Evolutionary conservation across 2,888 invertebrate species (phyloP).

Genomic region (Andrena flavipes): DNA sequence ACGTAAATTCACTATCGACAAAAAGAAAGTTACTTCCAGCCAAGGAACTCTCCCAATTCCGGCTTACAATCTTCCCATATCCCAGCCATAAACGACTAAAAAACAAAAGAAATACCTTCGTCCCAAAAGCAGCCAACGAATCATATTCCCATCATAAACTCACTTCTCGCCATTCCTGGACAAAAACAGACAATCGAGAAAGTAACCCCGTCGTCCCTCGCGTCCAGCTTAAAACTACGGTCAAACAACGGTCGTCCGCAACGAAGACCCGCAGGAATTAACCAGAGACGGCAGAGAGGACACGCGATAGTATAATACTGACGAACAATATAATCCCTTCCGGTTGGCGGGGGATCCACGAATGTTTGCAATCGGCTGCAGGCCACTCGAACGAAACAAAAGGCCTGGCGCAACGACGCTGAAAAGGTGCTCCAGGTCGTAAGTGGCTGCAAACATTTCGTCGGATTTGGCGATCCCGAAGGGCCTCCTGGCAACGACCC

Average conservation of each 20-base stretch:
- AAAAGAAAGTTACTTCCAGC: no score
- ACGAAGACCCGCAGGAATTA: conserved; percentile 24
- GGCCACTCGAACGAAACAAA: conserved; percentile 49
- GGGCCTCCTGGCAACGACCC: conserved; percentile 50
- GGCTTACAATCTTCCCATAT: no score
- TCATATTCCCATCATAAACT: neutral
- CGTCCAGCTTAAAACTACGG: neutral
- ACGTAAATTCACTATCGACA: no score
- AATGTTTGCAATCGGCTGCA: conserved; percentile 61
- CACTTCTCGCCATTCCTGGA: neutral
- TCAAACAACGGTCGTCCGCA: neutral
- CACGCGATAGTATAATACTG: conserved; percentile 11
- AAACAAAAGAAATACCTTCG: no score
- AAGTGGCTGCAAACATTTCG: conserved; percentile 64
- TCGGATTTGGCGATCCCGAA: conserved; percentile 50
- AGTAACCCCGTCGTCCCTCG: neutral
- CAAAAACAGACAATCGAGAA: neutral
- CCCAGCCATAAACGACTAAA: no score
- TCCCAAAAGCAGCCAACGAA: neutral
- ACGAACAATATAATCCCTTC: conserved; percentile 47
- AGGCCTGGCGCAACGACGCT: neutral
- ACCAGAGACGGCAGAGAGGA: conserved; percentile 3
- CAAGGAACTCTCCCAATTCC: no score
- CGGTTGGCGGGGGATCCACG: conserved; percentile 29
- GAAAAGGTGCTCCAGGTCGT: conserved; percentile 36